phyloP scores from a whole-genome alignment of 2,888 invertebrate genomes.

The Lochmaea capreae region DNA sequence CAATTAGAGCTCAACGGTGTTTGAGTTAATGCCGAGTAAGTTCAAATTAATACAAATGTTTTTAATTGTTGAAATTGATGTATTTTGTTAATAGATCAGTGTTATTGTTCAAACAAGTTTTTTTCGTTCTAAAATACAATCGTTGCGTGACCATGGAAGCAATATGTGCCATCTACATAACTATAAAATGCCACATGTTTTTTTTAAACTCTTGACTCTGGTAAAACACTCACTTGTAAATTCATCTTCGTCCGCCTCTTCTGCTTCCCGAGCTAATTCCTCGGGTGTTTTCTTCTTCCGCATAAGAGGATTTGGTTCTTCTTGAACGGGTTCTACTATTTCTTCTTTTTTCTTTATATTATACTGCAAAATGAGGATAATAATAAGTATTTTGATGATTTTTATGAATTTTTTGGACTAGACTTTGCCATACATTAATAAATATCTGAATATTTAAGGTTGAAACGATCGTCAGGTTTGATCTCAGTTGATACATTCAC shows the following conservation, averaged over 20 bases:
- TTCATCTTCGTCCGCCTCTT: conserved; percentile 94
- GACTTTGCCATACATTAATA: too few relatives aligned
- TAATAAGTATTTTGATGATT: neutral
- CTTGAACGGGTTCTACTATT: conserved; percentile 83
- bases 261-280: conserved; percentile 96
- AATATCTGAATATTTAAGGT: too few relatives aligned
- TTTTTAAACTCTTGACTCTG: conserved; percentile 58
- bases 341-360: conserved; percentile 98
- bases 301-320: conserved; percentile 94
- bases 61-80: neutral
- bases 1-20: too few relatives aligned
- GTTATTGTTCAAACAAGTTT: neutral
- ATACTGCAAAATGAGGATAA: conserved; percentile 76
- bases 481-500: too few relatives aligned
- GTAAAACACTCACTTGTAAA: conserved; percentile 85
- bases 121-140: conserved; percentile 2
- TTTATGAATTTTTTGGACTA: too few relatives aligned
- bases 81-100: neutral
- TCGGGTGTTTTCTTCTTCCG: conserved; percentile 99
- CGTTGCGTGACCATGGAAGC: neutral
- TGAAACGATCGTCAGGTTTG: too few relatives aligned
- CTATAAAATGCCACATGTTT: conserved; percentile 56
- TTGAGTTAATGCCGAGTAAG: too few relatives aligned
- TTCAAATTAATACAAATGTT: too few relatives aligned
- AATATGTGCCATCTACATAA: conserved; percentile 52